A percentile compares a stretch with the other conserved stretches of the same genome.
phyloP scores from a whole-genome alignment of 2,888 invertebrate species.

The Andrena haemorrhoa region DNA sequence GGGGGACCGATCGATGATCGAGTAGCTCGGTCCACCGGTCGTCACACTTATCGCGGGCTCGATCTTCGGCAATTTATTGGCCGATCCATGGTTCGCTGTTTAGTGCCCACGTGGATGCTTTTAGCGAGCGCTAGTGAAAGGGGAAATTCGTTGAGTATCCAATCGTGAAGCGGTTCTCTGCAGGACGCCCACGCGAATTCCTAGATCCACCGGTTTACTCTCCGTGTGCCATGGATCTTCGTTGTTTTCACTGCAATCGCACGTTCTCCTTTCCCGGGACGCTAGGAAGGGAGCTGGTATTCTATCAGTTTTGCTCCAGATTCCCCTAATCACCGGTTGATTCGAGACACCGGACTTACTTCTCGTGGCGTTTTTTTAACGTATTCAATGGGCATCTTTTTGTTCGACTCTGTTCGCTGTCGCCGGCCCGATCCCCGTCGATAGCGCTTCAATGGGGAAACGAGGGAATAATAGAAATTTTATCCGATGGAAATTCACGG shows the following conservation, averaged over 20 bases:
- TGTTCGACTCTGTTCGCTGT: neutral
- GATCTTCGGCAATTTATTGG: slow-evolving; percentile 30
- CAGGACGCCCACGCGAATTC: slow-evolving; percentile 76
- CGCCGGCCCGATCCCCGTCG: neutral
- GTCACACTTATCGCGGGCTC: slow-evolving; percentile 10
- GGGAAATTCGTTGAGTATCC: slow-evolving; percentile 64
- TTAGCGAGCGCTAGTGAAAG: slow-evolving; percentile 62
- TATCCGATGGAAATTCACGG: slow-evolving; percentile 47
- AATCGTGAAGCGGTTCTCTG: slow-evolving; percentile 63
- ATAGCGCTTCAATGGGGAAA: slow-evolving; percentile 34
- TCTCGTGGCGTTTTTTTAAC: too few relatives aligned
- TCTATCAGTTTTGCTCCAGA: neutral
- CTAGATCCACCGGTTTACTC: slow-evolving; percentile 60
- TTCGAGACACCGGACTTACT: too few relatives aligned
- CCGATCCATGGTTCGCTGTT: slow-evolving; percentile 39
- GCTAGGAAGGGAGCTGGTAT: neutral
- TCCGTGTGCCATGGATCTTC: slow-evolving; percentile 19
- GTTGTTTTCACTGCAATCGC: slow-evolving; percentile 19
- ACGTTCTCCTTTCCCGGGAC: slow-evolving; percentile 1
- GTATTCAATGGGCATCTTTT: too few relatives aligned
- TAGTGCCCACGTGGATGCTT: slow-evolving; percentile 39
- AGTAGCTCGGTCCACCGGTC: slow-evolving; percentile 26
- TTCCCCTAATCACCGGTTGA: neutral
- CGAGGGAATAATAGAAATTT: slow-evolving; percentile 50
- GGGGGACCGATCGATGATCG: slow-evolving; percentile 52